Conservation (phyloP, 2,888 invertebrate species). For the Melanostoma mellinum region DNA sequence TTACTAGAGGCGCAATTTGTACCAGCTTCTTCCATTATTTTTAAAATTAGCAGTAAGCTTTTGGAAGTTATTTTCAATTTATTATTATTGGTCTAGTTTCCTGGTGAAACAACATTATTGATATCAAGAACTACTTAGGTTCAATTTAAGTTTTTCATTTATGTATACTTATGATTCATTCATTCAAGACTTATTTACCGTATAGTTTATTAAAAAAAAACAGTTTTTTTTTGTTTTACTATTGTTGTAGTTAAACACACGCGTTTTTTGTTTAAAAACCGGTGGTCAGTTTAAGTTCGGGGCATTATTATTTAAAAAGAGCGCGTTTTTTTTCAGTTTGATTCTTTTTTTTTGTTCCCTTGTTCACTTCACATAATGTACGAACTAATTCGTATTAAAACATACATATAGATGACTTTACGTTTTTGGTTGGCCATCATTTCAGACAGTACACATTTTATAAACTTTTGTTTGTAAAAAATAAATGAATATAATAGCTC, state of each 20-base stretch:
- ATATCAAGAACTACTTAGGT: not conserved
- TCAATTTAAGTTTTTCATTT: not conserved
- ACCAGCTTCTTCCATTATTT: constrained; percentile 55
- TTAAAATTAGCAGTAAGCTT: constrained; percentile 30
- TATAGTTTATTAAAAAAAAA: constrained; percentile 40
- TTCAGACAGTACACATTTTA: constrained; percentile 52
- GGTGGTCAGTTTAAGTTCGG: constrained; percentile 37
- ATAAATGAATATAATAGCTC: not conserved
- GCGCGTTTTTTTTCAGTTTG: not conserved
- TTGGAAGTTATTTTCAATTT: constrained; percentile 7
- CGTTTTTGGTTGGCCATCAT: constrained; percentile 35
- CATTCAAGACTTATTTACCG: constrained; percentile 2
- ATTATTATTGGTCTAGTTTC: constrained; percentile 25
- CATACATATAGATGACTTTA: not conserved
- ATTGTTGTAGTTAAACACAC: not conserved
- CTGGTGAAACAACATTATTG: constrained; percentile 22
- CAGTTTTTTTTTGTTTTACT: not conserved
- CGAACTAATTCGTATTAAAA: not conserved
- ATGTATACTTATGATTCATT: not conserved
- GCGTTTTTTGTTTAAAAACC: not conserved
- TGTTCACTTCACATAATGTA: too few species aligned
- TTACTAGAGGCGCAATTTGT: constrained; percentile 29
- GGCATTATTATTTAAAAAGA: constrained; percentile 4
- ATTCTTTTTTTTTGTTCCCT: not conserved
- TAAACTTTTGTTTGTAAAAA: constrained; percentile 24